phyloP scores from a whole-genome alignment of 2,888 invertebrate species.

The Andrena trimmerana region DNA sequence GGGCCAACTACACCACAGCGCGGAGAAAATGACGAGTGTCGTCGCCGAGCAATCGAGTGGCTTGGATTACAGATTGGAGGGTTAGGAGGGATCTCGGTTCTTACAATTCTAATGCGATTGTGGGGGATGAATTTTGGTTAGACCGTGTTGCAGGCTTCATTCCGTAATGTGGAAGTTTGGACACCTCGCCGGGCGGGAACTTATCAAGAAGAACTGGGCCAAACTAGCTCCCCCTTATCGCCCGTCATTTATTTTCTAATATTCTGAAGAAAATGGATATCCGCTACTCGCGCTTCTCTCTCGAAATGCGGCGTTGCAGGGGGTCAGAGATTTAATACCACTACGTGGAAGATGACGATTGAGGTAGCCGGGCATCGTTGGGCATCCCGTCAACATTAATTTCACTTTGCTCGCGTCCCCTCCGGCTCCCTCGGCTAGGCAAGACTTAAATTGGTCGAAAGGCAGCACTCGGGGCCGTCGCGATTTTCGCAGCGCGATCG shows the following conservation, averaged over 20 bases:
- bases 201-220: conserved; percentile 8
- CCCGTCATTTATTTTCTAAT: conserved; percentile 10
- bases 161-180: neutral
- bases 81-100: neutral
- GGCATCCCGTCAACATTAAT: conserved; percentile 25
- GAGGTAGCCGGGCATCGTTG: neutral
- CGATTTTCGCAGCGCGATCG: conserved; percentile 4
- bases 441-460: neutral
- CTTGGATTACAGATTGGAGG: too few species aligned
- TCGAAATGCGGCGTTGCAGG: neutral
- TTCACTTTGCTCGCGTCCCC: neutral
- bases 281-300: neutral
- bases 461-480: neutral
- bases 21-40: neutral
- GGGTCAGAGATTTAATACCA: neutral
- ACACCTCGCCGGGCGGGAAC: neutral
- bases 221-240: conserved; percentile 1
- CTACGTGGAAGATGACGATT: neutral
- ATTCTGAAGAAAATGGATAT: neutral
- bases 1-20: too few species aligned
- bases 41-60: neutral
- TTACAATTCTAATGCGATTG: neutral
- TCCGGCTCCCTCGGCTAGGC: neutral
- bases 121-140: neutral
- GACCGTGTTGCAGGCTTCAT: too few species aligned